These are phyloP conservation scores for Epinotia demarniana DNA, from an alignment of 2,888 invertebrate genomes.

Conservation along the genomic window DNA sequence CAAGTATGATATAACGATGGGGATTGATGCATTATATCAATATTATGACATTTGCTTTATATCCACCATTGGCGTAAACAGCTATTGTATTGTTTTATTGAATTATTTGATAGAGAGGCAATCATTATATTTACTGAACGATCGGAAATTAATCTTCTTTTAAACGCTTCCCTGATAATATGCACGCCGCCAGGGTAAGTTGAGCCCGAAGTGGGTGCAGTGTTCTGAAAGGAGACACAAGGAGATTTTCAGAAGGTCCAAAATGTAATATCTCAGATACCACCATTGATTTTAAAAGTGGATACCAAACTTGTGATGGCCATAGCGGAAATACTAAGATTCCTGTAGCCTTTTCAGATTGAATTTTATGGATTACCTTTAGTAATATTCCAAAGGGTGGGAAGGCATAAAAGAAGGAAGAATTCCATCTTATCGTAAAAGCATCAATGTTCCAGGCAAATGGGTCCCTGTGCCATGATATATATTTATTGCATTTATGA, in stretches of 20 bases:
- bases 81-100: conserved; percentile 13
- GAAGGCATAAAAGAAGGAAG: conserved; percentile 45
- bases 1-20: conserved; percentile 1
- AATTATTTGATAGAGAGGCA: conserved; percentile 18
- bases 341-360: conserved; percentile 26
- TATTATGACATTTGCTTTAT: conserved; percentile 3
- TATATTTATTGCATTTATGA: conserved; percentile 34
- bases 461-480: conserved; percentile 43
- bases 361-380: conserved; percentile 41
- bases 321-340: conserved; percentile 19
- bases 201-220: conserved; percentile 32
- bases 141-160: conserved; percentile 17
- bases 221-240: conserved; percentile 42
- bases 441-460: conserved; percentile 40
- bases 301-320: conserved; percentile 43
- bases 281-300: conserved; percentile 24
- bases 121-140: conserved; percentile 14
- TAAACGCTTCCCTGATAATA: conserved; percentile 38
- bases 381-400: conserved; percentile 43
- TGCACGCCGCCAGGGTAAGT: conserved; percentile 42
- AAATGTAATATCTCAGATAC: conserved; percentile 31
- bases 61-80: conserved; percentile 20
- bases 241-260: conserved; percentile 23
- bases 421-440: conserved; percentile 41
- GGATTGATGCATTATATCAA: conserved; percentile 1